These are phyloP conservation scores for Microchrysa polita DNA, from an alignment of 2,888 invertebrate genomes.

Conservation along the genomic window DNA sequence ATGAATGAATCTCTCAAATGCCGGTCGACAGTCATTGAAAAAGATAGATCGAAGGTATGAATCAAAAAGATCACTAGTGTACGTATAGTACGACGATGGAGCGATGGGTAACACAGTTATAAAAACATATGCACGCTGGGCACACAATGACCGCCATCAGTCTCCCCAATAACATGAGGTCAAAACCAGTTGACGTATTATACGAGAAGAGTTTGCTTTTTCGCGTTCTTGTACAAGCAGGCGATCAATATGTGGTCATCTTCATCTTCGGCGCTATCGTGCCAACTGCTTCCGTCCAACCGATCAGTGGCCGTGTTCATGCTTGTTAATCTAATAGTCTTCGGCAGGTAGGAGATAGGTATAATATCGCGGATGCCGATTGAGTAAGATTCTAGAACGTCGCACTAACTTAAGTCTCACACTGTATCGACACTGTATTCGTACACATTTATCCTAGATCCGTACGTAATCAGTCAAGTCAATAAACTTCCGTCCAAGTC, in stretches of 20 bases:
- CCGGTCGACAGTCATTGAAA: conserved; percentile 28
- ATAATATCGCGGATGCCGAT: no score
- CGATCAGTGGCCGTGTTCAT: conserved; percentile 27
- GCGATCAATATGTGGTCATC: conserved; percentile 11
- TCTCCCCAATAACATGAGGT: conserved; percentile 40
- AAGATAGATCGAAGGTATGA: conserved; percentile 39
- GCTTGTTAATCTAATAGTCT: conserved; percentile 28
- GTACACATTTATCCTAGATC: conserved; percentile 33
- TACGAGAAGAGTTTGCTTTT: no score
- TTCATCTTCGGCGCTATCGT: conserved; percentile 6
- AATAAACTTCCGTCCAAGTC: conserved; percentile 43
- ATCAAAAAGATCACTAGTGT: not conserved
- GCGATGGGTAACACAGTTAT: conserved; percentile 17
- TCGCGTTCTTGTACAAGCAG: not conserved
- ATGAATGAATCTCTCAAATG: conserved; percentile 31
- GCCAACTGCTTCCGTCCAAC: conserved; percentile 41
- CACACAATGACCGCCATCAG: conserved; percentile 41
- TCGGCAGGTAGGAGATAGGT: not conserved
- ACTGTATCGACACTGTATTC: no score
- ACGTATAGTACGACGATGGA: conserved; percentile 2
- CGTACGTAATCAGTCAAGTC: conserved; percentile 44
- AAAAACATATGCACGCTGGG: conserved; percentile 33
- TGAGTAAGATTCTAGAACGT: conserved; percentile 6
- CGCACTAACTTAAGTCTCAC: conserved; percentile 15
- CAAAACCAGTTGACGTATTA: conserved; percentile 33